A percentile compares a stretch with the other conserved stretches of the same genome.
These are phyloP conservation scores for Himantopus leucocephalus DNA, from an alignment of 2,113 vertebrate genomes.

Conservation along the genomic window DNA sequence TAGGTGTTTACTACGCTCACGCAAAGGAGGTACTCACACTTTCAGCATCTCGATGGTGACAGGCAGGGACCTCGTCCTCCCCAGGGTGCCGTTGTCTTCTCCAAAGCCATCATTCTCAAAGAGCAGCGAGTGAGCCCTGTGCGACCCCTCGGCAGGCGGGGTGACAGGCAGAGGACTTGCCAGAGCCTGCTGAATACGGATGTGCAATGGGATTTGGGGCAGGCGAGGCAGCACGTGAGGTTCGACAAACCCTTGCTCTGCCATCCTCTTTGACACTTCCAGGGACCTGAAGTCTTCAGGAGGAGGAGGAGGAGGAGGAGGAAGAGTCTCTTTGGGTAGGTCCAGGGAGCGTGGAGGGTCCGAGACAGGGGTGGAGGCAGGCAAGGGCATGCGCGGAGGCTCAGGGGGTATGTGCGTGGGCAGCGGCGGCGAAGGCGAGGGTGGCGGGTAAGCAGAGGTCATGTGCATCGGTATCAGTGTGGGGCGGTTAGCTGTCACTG, in stretches of 20 bases:
- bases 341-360: conserved; percentile 28
- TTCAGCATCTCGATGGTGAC: conserved; percentile 96
- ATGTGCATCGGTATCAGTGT: background rate
- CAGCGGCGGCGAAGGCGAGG: conserved; percentile 50
- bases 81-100: conserved; percentile 77
- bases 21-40: conserved; percentile 82
- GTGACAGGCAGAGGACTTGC: conserved; percentile 85
- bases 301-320: background rate
- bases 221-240: conserved; percentile 73
- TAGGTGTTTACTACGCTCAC: background rate
- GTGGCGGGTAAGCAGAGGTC: conserved; percentile 7
- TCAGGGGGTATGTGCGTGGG: conserved; percentile 74
- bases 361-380: conserved; percentile 8
- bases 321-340: conserved; percentile 14
- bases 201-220: conserved; percentile 86
- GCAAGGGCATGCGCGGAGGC: conserved; percentile 46
- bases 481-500: conserved; percentile 12
- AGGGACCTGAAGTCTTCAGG: conserved; percentile 45
- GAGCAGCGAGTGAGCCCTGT: conserved; percentile 89
- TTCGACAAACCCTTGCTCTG: conserved; percentile 76
- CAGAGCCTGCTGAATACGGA: conserved; percentile 95
- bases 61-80: conserved; percentile 84
- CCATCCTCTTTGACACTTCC: conserved; percentile 12
- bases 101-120: conserved; percentile 84
- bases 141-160: conserved; percentile 84